Conservation (phyloP, 2,113 vertebrate genomes). For the Oncorhynchus keta region DNA sequence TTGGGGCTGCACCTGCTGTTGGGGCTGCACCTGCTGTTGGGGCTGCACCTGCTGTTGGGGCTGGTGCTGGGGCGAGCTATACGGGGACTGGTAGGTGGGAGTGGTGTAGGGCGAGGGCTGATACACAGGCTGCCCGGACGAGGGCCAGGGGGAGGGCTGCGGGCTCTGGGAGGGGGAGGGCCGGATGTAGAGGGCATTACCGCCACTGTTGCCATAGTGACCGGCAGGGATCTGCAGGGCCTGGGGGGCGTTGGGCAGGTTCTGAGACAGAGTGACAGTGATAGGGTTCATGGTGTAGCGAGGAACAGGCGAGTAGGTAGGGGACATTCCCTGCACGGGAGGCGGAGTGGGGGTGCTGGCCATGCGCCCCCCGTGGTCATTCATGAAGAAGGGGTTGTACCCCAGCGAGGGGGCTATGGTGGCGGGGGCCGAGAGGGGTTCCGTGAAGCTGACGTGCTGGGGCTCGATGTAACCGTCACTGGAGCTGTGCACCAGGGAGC, state of each 20-base stretch:
- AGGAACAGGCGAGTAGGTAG: conserved; percentile 87
- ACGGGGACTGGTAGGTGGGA: conserved; percentile 87
- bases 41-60: conserved; percentile 78
- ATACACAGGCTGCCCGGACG: conserved; percentile 83
- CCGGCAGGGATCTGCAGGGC: conserved; percentile 92
- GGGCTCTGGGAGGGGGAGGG: conserved; percentile 91
- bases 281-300: conserved; percentile 94
- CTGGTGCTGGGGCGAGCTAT: conserved; percentile 87
- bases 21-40: conserved; percentile 67
- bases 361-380: conserved; percentile 88
- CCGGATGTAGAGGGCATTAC: conserved; percentile 85
- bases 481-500: conserved; percentile 94
- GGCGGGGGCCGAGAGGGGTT: conserved; percentile 93
- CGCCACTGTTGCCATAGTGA: conserved; percentile 83
- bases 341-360: conserved; percentile 92
- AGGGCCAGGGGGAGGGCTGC: conserved; percentile 90
- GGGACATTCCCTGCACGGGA: conserved; percentile 89
- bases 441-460: conserved; percentile 83
- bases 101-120: conserved; percentile 90
- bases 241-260: conserved; percentile 77
- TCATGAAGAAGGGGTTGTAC: conserved; percentile 95
- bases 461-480: conserved; percentile 96
- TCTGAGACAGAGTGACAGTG: conserved; percentile 93
- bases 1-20: conserved; percentile 65
- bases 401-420: conserved; percentile 87